phyloP scores from a whole-genome alignment of 2,113 vertebrate genomes.

The Falco punctatus region DNA sequence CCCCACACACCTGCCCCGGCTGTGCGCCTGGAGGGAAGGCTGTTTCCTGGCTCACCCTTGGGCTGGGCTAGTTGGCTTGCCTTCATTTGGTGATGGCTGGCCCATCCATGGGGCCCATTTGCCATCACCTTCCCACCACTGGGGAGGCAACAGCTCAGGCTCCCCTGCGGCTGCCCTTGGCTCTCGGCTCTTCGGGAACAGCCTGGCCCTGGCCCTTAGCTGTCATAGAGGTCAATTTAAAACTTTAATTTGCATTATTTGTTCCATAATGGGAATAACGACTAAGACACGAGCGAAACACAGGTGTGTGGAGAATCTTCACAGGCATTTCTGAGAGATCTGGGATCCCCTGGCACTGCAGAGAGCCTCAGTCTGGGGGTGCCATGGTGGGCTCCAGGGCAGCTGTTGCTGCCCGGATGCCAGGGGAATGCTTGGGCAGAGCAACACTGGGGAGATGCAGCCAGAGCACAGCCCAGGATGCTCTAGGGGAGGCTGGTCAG shows the following conservation, averaged over 20 bases:
- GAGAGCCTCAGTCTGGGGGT: background rate
- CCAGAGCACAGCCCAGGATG: fast-evolving
- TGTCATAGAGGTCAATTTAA: background rate
- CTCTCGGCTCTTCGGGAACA: background rate
- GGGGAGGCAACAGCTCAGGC: fast-evolving
- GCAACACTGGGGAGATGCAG: background rate
- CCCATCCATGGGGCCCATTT: background rate
- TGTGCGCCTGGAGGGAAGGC: fast-evolving
- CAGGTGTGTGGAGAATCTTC: background rate
- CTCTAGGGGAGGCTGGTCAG: fast-evolving
- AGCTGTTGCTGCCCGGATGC: fast-evolving
- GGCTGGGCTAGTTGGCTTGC: background rate
- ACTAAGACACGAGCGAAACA: fast-evolving
- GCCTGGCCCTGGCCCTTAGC: background rate
- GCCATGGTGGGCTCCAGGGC: background rate
- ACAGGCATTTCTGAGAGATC: background rate
- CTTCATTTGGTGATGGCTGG: background rate
- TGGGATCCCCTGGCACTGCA: fast-evolving
- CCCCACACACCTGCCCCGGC: background rate
- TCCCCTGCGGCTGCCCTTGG: fast-evolving
- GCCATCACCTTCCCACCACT: fast-evolving
- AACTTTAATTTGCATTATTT: background rate
- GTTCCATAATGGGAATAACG: background rate
- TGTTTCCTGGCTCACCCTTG: background rate
- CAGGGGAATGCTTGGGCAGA: background rate